Percentiles rank a stretch among this genome's conserved stretches.
These are phyloP conservation scores for Drepanosiphum platanoidis DNA, from an alignment of 2,888 invertebrate species.

Conservation along the genomic window DNA sequence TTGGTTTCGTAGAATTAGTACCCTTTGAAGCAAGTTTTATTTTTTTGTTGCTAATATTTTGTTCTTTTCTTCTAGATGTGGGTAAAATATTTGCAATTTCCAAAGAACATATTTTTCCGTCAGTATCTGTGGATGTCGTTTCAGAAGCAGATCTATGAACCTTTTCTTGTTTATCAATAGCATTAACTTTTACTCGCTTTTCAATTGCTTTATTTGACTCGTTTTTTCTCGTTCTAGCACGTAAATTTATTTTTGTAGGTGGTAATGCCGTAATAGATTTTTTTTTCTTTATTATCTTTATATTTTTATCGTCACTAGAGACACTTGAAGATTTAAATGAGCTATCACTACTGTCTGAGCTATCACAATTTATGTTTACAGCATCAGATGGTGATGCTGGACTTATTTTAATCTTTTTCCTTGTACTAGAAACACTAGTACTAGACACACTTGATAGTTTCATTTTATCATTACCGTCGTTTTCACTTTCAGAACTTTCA, in stretches of 20 bases:
- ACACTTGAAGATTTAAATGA: not conserved
- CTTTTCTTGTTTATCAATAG: not conserved
- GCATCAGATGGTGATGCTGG: not conserved
- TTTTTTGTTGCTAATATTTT: not conserved
- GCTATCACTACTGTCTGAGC: not conserved
- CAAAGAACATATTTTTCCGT: not conserved
- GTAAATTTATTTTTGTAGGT: not conserved
- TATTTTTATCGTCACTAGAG: not conserved
- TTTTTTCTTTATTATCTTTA: not conserved
- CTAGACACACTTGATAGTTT: too few relatives aligned
- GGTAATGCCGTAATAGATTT: not conserved
- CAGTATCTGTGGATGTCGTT: not conserved
- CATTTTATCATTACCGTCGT: too few relatives aligned
- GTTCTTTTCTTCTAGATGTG: not conserved
- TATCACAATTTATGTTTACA: not conserved
- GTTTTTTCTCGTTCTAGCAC: constrained; percentile 2
- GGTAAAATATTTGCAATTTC: not conserved
- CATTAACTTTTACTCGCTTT: not conserved
- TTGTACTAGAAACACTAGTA: too few relatives aligned
- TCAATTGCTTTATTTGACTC: not conserved
- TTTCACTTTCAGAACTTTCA: too few relatives aligned
- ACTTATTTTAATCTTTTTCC: too few relatives aligned
- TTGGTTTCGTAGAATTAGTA: not conserved
- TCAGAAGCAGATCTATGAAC: too few relatives aligned
- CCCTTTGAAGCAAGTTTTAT: not conserved